phyloP scores from a whole-genome alignment of 2,797 vertebrate species.

The Brachyrhaphis roseni region DNA sequence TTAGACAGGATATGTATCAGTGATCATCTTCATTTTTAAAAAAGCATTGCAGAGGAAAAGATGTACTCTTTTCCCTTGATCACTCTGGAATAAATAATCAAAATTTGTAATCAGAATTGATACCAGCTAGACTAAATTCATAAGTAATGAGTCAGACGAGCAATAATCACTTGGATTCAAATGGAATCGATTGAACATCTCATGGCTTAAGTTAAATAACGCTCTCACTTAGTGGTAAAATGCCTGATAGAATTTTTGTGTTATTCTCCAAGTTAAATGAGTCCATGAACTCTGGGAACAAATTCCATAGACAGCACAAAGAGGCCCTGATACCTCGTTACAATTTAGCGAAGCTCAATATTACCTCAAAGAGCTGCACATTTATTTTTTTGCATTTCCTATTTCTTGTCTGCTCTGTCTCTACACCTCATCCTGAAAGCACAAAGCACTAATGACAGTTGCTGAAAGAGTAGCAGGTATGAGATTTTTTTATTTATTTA shows the following conservation, averaged over 20 bases:
- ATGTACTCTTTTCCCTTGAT: not conserved
- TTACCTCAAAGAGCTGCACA: not conserved
- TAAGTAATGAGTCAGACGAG: not conserved
- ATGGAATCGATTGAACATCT: not conserved
- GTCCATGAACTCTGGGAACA: not conserved
- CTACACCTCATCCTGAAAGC: not conserved
- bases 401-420: not conserved
- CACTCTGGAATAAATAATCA: not conserved
- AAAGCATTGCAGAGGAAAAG: not conserved
- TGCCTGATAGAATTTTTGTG: not conserved
- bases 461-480: not conserved
- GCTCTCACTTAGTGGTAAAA: not conserved
- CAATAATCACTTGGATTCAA: not conserved
- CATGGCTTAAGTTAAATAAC: not conserved
- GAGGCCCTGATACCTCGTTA: not conserved
- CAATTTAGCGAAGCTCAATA: not conserved
- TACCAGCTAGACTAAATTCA: not conserved
- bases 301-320: not conserved
- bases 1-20: not conserved
- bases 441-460: not conserved
- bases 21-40: not conserved
- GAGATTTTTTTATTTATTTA: not conserved
- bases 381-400: not conserved
- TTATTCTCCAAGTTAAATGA: not conserved
- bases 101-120: not conserved